A percentile compares a stretch with the other conserved stretches of the same genome.
These are phyloP conservation scores for Syngnathus floridae DNA, from an alignment of 2,113 vertebrate genomes.

Conservation along the genomic window DNA sequence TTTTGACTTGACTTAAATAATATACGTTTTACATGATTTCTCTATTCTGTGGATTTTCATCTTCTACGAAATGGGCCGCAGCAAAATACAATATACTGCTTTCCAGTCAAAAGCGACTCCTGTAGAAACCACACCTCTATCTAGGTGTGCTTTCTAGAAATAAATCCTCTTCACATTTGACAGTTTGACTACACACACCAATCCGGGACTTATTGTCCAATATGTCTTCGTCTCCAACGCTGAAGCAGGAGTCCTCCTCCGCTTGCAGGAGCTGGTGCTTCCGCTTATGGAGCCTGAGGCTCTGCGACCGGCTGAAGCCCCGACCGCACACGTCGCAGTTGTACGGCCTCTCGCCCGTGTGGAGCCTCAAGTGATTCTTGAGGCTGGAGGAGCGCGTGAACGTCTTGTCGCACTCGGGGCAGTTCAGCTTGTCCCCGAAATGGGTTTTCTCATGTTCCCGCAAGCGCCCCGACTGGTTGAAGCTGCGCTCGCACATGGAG, in stretches of 20 bases:
- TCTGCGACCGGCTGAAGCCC: conserved; percentile 55
- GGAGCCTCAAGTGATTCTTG: conserved; percentile 72
- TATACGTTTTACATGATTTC: not conserved
- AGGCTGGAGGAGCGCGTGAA: conserved; percentile 72
- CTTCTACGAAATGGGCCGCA: not conserved
- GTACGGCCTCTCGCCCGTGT: conserved; percentile 69
- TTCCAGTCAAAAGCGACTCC: conserved; percentile 12
- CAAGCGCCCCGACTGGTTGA: conserved; percentile 69
- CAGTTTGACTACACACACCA: conserved; percentile 47
- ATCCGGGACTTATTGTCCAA: conserved; percentile 51
- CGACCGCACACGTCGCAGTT: conserved; percentile 61
- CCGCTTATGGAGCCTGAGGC: conserved; percentile 58
- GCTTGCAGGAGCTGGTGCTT: conserved; percentile 40
- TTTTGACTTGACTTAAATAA: too few relatives aligned
- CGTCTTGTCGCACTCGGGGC: conserved; percentile 61
- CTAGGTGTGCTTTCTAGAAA: conserved; percentile 22
- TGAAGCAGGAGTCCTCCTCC: conserved; percentile 32
- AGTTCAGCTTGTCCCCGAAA: conserved; percentile 65
- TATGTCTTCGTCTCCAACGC: conserved; percentile 33
- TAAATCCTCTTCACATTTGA: conserved; percentile 46
- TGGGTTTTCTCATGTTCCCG: conserved; percentile 73
- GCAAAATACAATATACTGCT: not conserved
- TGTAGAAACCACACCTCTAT: not conserved
- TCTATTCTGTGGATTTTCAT: not conserved
- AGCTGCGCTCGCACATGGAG: conserved; percentile 67